Evolutionary conservation across 2,797 vertebrate species (phyloP).

Genomic region (Cossypha dichroa): DNA sequence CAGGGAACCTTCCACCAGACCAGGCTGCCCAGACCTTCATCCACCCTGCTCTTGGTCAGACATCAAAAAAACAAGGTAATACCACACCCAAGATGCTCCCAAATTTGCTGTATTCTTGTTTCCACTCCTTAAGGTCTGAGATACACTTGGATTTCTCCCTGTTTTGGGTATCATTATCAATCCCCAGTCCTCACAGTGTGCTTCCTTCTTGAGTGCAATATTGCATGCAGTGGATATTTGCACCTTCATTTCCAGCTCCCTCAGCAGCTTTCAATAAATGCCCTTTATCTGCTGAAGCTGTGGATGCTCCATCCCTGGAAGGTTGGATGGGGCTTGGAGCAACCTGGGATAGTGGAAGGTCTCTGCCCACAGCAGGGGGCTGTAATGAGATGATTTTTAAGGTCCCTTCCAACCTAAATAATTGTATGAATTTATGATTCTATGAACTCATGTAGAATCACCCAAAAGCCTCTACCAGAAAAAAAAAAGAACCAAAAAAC

Average conservation of each 20-base stretch:
- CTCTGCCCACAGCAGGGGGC: neutral
- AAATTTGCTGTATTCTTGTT: neutral
- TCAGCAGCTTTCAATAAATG: neutral
- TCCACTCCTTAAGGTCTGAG: neutral
- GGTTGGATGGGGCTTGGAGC: accelerated
- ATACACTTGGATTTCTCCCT: neutral
- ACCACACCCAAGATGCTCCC: neutral
- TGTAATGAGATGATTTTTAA: neutral
- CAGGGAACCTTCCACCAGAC: neutral
- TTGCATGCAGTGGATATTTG: accelerated
- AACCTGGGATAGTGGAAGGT: accelerated
- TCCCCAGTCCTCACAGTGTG: neutral
- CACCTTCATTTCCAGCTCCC: neutral
- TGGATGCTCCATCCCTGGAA: neutral
- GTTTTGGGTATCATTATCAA: neutral
- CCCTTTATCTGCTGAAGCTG: neutral
- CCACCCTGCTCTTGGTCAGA: neutral
- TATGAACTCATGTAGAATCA: neutral
- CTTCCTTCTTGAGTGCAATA: neutral
- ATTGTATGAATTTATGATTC: neutral
- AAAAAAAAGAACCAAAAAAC: neutral
- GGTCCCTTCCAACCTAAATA: neutral
- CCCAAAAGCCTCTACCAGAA: neutral
- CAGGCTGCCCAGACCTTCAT: neutral
- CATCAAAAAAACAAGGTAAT: neutral